Conservation (phyloP, 2,888 invertebrate species). For the Amphimallon solstitiale region DNA sequence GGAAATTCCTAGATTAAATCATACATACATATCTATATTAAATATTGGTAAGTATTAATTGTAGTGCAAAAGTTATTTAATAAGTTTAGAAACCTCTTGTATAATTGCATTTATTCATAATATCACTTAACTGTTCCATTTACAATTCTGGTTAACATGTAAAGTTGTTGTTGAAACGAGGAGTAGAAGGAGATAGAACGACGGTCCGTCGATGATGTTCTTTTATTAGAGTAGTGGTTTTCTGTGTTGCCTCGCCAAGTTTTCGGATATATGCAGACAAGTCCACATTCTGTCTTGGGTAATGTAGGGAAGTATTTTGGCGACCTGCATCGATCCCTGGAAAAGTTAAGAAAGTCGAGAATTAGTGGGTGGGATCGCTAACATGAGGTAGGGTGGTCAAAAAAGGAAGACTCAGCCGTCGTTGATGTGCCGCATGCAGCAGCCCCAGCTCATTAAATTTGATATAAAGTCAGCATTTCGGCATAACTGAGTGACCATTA, state of each 20-base stretch:
- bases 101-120: background rate
- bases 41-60: no score
- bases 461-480: conserved; percentile 21
- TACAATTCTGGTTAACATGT: conserved; percentile 12
- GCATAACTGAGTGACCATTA: conserved; percentile 25
- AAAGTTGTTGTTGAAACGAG: background rate
- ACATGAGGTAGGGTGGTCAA: background rate
- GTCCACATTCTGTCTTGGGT: conserved; percentile 59
- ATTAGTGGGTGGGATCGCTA: background rate
- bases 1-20: no score
- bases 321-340: conserved; percentile 64
- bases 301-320: conserved; percentile 61
- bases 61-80: no score
- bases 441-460: conserved; percentile 20
- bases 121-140: conserved; percentile 17
- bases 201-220: background rate
- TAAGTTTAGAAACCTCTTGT: no score
- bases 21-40: no score
- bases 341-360: conserved; percentile 44
- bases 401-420: background rate
- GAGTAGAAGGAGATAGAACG: background rate
- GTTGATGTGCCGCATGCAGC: background rate
- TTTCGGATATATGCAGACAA: conserved; percentile 58
- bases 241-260: conserved; percentile 55
- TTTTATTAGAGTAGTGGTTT: conserved; percentile 56